Base-by-base conservation (phyloP, 2,113 vertebrate genomes). In the Cheirogaleus medius region DNA sequence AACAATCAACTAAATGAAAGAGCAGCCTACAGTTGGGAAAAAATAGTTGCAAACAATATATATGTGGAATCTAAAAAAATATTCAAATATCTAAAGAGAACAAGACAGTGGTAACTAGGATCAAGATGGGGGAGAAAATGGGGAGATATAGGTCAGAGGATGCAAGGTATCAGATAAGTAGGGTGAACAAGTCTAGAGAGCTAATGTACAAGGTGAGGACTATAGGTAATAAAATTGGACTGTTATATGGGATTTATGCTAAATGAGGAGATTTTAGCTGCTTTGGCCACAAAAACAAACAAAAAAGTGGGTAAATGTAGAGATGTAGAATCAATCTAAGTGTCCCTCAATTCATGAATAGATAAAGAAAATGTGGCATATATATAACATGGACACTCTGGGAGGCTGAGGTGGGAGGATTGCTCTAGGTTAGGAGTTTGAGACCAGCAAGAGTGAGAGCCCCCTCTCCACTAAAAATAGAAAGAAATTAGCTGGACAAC, bases 81-180 rank as follows among this genome's bases (percentile, higher is more conserved):
- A 32, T 27, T 25, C 10, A 49, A 29, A 8, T 66, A 3, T n/a
- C 25, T 29, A 49, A 32, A 66, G 20, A 34, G 3, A 66, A 66
- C 1, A 47, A 64, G 64, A 32, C 42, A 66, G 29, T 66, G 82
- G 11, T 66, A 49, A 64, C 20, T 13, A 52, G 18, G 20, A 34
- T n/a, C 0, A 9, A 34, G 49, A n/a, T 3, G 1, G n/a, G 58
- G 10, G 27, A 54, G 2, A 8, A 47, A 84, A 66, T 23, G 0
- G 15, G 18, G 44, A 49, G 3, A 49, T 8, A 42, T 15, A n/a
- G 32, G 60, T 66, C 32, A n/a, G 82, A 47, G 42, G 58, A 34
- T 32, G 63, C 39, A 64, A 42, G 12, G 3, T 63, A 77, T 17
- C 58, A 64, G 5, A 21, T 47, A 84, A 49, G 42, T 64, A n/a